phyloP scores from a whole-genome alignment of 2,797 vertebrate genomes.

The Micromesistius poutassou region DNA sequence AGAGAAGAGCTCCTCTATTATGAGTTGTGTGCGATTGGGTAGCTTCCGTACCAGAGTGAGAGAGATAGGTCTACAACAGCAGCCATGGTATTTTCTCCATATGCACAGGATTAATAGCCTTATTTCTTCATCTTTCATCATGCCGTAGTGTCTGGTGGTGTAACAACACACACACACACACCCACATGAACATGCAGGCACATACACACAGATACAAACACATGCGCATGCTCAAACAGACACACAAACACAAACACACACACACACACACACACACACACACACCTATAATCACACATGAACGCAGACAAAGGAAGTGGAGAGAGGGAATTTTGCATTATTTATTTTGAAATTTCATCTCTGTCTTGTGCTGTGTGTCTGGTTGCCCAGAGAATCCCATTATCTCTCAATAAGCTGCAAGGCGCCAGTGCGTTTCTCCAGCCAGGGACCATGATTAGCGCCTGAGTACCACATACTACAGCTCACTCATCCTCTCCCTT shows the following conservation, averaged over 20 bases:
- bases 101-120: slow-evolving; percentile 22
- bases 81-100: slow-evolving; percentile 20
- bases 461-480: slow-evolving; percentile 54
- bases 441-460: slow-evolving; percentile 57
- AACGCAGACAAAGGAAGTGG: slow-evolving; percentile 7
- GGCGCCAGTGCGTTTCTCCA: slow-evolving; percentile 61
- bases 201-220: not conserved
- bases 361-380: slow-evolving; percentile 56
- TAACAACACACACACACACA: slow-evolving; percentile 7
- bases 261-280: slow-evolving; percentile 11
- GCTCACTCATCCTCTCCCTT: slow-evolving; percentile 55
- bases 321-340: slow-evolving; percentile 53
- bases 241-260: slow-evolving; percentile 10
- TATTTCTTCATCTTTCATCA: slow-evolving; percentile 48
- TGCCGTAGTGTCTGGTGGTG: slow-evolving; percentile 9
- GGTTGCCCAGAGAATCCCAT: slow-evolving; percentile 62
- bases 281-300: not conserved
- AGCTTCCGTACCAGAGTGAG: not conserved
- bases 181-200: not conserved
- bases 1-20: not conserved
- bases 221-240: not conserved
- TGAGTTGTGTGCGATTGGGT: not conserved
- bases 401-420: slow-evolving; percentile 67
- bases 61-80: slow-evolving; percentile 18
- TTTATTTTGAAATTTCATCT: slow-evolving; percentile 61